Evolutionary conservation across 2,797 vertebrate genomes (phyloP).

Genomic region (Paratrypauchen microcephalus): DNA sequence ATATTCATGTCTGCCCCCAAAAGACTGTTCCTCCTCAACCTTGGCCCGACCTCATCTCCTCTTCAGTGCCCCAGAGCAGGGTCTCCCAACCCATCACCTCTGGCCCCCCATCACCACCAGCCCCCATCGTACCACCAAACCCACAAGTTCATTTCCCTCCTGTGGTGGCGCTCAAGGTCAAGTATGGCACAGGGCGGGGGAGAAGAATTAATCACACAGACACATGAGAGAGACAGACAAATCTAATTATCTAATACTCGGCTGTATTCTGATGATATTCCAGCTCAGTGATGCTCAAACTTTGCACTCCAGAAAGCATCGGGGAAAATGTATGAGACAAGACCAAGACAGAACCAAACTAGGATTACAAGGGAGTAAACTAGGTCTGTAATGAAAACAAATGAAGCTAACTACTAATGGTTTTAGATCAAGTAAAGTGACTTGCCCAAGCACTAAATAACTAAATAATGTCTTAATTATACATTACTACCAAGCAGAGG

Average conservation of each 20-base stretch:
- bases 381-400: background rate
- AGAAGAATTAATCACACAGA: conserved; percentile 71
- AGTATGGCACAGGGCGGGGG: conserved; percentile 46
- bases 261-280: conserved; percentile 9
- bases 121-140: conserved; percentile 25
- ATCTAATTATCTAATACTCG: conserved; percentile 18
- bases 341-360: background rate
- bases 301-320: background rate
- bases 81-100: conserved; percentile 22
- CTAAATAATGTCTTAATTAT: no score
- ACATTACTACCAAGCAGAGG: no score
- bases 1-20: conserved; percentile 39
- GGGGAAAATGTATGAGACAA: background rate
- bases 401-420: no score
- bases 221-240: conserved; percentile 13
- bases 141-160: conserved; percentile 63
- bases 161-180: conserved; percentile 71
- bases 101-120: conserved; percentile 3
- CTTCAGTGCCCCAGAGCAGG: conserved; percentile 31
- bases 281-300: background rate
- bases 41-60: conserved; percentile 38
- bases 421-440: no score
- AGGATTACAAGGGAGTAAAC: background rate
- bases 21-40: conserved; percentile 43
- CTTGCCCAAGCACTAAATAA: no score